Percentiles rank a stretch among this genome's conserved stretches.
phyloP scores from a whole-genome alignment of 2,888 invertebrate species.

The Mechanitis messenoides region DNA sequence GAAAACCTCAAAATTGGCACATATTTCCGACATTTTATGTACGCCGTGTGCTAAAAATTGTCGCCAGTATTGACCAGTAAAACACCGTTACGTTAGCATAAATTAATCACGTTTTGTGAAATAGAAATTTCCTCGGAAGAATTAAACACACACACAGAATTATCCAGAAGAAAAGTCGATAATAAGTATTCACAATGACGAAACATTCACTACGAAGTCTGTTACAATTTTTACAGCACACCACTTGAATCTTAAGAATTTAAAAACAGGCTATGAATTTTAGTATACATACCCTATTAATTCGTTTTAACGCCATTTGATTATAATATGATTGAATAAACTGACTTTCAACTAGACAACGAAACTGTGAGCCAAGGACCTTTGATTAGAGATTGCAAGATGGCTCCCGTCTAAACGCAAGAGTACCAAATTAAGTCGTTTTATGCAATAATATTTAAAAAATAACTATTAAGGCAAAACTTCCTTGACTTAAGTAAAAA shows the following conservation, averaged over 20 bases:
- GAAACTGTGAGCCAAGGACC: constrained; percentile 89
- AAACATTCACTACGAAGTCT: constrained; percentile 77
- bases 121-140: constrained; percentile 19
- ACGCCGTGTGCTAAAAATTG: constrained; percentile 76
- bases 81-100: constrained; percentile 48
- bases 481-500: constrained; percentile 60
- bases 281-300: constrained; percentile 90
- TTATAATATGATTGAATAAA: constrained; percentile 82
- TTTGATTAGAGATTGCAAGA: constrained; percentile 92
- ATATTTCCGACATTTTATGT: constrained; percentile 77
- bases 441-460: constrained; percentile 62
- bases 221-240: constrained; percentile 65
- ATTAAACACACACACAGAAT: constrained; percentile 62
- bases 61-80: constrained; percentile 59
- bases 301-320: constrained; percentile 97
- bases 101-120: constrained; percentile 19
- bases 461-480: constrained; percentile 50
- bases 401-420: constrained; percentile 89
- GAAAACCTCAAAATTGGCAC: constrained; percentile 75
- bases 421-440: constrained; percentile 83
- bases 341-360: constrained; percentile 88
- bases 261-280: constrained; percentile 46
- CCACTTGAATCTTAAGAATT: constrained; percentile 41
- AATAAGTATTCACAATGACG: constrained; percentile 80
- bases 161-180: constrained; percentile 78